Percentiles rank a stretch among this genome's conserved stretches.
Conservation (phyloP, 2,797 vertebrate genomes). For the Psittacula derbiana region DNA sequence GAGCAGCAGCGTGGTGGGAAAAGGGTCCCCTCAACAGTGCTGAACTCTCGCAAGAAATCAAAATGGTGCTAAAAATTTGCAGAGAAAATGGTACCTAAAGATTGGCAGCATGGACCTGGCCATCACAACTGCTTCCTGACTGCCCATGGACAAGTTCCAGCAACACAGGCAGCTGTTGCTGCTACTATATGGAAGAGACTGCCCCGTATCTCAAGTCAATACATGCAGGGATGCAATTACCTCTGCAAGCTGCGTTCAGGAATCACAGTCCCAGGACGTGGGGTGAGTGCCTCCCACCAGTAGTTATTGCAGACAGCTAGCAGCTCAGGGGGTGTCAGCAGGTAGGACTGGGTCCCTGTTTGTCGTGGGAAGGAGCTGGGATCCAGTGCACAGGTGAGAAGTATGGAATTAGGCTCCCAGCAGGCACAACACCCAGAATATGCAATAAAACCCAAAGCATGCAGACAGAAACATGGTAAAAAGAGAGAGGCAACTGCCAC, state of each 20-base stretch:
- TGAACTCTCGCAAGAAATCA: not conserved
- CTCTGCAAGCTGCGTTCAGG: not conserved
- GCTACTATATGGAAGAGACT: not conserved
- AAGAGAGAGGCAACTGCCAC: not conserved
- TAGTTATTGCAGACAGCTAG: not conserved
- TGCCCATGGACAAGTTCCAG: not conserved
- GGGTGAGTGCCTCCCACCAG: not conserved
- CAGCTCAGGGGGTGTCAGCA: not conserved
- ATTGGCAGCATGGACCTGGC: not conserved
- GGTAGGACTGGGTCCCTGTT: not conserved
- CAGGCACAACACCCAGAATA: not conserved
- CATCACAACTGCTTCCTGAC: not conserved
- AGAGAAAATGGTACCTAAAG: not conserved
- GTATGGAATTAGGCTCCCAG: not conserved
- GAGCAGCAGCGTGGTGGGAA: fast-evolving
- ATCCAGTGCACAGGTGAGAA: not conserved
- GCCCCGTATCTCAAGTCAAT: not conserved
- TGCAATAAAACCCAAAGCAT: not conserved
- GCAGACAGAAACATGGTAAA: not conserved
- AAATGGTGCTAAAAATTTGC: not conserved
- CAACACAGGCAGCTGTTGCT: not conserved
- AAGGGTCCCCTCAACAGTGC: fast-evolving
- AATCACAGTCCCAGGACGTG: fast-evolving
- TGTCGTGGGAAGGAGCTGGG: not conserved
- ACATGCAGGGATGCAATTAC: fast-evolving